A percentile compares a stretch with the other conserved stretches of the same genome.
Conservation (phyloP, 2,888 invertebrate species). For the Phragmatobia fuliginosa region DNA sequence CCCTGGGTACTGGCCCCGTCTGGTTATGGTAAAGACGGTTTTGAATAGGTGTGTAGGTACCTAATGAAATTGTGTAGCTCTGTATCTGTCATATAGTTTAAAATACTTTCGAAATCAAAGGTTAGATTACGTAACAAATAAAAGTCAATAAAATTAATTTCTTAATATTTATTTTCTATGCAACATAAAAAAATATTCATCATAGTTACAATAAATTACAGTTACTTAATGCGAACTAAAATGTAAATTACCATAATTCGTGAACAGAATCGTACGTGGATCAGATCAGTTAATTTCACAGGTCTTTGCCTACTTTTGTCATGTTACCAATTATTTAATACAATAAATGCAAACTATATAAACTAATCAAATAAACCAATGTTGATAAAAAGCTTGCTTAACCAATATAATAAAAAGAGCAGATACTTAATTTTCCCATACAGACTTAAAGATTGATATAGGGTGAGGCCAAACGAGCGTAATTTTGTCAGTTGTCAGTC, state of each 20-base stretch:
- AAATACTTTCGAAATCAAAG: background rate
- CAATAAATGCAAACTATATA: conserved; percentile 72
- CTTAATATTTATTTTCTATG: conserved; percentile 87
- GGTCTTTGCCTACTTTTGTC: conserved; percentile 66
- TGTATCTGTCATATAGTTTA: too few relatives aligned
- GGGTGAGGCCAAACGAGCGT: too few relatives aligned
- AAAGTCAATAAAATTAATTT: conserved; percentile 68
- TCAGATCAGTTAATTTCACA: conserved; percentile 57
- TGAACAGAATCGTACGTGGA: conserved; percentile 71
- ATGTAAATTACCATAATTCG: conserved; percentile 79
- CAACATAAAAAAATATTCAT: conserved; percentile 88
- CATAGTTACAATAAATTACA: conserved; percentile 86
- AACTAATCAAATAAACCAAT: conserved; percentile 64
- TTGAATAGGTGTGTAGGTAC: too few relatives aligned
- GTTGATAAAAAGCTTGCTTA: conserved; percentile 69
- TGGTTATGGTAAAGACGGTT: too few relatives aligned
- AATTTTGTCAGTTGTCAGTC: too few relatives aligned
- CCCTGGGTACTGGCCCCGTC: too few relatives aligned
- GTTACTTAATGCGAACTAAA: conserved; percentile 84
- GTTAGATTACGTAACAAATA: conserved; percentile 28
- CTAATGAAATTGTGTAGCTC: too few relatives aligned
- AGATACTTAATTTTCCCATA: conserved; percentile 36
- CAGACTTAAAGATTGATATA: conserved; percentile 6
- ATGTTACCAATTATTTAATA: conserved; percentile 60
- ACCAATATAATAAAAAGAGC: conserved; percentile 57